Evolutionary conservation across 2,797 vertebrate species (phyloP).

Genomic region (Pelobates cultripes): DNA sequence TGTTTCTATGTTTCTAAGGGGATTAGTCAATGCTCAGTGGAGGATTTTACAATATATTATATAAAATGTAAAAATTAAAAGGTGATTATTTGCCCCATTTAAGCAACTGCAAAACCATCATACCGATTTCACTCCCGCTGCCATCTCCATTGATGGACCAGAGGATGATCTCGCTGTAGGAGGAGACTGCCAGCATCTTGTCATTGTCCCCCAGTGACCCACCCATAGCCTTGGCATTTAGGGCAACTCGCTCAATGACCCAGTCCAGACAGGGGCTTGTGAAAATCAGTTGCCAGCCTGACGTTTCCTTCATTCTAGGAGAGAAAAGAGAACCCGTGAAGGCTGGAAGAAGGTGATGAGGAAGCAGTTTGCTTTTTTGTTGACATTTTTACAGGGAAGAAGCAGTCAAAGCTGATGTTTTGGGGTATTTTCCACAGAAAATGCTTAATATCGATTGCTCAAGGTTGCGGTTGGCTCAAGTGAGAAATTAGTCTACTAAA

Average conservation of each 20-base stretch:
- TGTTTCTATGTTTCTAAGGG: too few relatives aligned
- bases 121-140: slow-evolving; percentile 88
- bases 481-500: too few relatives aligned
- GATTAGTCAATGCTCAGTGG: too few relatives aligned
- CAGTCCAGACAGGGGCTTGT: slow-evolving; percentile 88
- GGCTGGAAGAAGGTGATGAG: neutral
- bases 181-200: slow-evolving; percentile 90
- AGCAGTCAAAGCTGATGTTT: too few relatives aligned
- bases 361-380: too few relatives aligned
- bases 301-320: slow-evolving; percentile 86
- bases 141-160: slow-evolving; percentile 87
- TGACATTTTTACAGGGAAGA: too few relatives aligned
- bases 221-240: slow-evolving; percentile 87
- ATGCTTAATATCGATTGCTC: too few relatives aligned
- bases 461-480: too few relatives aligned
- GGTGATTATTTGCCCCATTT: too few relatives aligned
- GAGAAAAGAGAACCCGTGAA: neutral
- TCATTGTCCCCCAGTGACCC: slow-evolving; percentile 86
- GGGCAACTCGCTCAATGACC: slow-evolving; percentile 85
- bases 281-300: slow-evolving; percentile 91
- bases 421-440: too few relatives aligned
- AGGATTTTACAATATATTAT: too few relatives aligned
- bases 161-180: slow-evolving; percentile 84
- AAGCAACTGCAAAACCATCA: slow-evolving; percentile 1
- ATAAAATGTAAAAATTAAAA: too few relatives aligned